Evolutionary conservation across 2,113 vertebrate species (phyloP).

Genomic region (Sylvilagus bachmani): DNA sequence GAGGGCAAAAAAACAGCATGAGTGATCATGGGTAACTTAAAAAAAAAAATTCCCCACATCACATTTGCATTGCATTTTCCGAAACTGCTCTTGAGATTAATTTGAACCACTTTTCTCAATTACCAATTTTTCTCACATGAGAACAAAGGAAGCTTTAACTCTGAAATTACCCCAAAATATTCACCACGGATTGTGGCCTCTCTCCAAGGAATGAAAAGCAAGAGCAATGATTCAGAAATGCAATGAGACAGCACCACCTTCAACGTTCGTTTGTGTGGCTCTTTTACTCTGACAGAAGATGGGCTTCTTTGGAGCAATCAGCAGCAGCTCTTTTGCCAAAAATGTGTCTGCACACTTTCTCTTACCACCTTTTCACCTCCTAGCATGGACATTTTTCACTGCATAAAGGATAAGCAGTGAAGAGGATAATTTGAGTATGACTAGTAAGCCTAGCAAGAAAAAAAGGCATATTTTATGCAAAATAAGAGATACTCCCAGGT

Average conservation of each 20-base stretch:
- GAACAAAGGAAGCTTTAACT: constrained; percentile 17
- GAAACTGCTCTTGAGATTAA: constrained; percentile 17
- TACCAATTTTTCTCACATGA: constrained; percentile 8
- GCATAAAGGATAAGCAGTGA: neutral
- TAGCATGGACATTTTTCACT: neutral
- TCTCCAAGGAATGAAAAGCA: neutral
- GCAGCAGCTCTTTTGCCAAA: neutral
- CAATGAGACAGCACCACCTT: neutral
- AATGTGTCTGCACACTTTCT: neutral
- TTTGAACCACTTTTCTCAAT: constrained; percentile 48
- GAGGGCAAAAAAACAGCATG: neutral
- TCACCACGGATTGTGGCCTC: neutral
- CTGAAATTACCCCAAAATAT: constrained; percentile 10
- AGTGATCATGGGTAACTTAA: neutral
- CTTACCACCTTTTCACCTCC: neutral
- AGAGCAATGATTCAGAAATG: neutral
- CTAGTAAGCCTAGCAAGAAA: neutral
- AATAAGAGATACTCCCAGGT: neutral
- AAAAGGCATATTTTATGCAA: neutral
- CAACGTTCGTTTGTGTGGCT: neutral
- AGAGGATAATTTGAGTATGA: neutral
- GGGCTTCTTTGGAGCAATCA: neutral
- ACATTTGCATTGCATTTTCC: constrained; percentile 5
- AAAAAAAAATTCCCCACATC: neutral
- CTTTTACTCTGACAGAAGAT: neutral